Evolutionary conservation across 2,113 vertebrate species (phyloP).

Genomic region (Perca schrenkii): DNA sequence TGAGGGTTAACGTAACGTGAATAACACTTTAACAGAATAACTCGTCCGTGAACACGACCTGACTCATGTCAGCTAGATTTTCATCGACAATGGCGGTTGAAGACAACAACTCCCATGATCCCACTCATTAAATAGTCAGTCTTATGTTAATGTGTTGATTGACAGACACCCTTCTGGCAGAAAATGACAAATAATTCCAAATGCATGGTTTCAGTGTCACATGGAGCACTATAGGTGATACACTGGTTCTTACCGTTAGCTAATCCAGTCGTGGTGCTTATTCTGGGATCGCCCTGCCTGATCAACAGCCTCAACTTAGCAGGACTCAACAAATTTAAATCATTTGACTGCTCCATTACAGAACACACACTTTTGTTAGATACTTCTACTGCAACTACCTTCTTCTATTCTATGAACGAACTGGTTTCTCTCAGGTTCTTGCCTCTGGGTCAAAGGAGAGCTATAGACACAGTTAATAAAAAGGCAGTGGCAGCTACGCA

Average conservation of each 20-base stretch:
- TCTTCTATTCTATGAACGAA: not conserved
- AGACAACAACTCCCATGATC: too few relatives aligned
- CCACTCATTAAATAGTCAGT: too few relatives aligned
- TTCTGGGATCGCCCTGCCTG: slow-evolving; percentile 54
- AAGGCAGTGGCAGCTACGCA: not conserved
- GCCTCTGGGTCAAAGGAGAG: not conserved
- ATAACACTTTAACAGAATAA: too few relatives aligned
- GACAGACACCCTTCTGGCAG: too few relatives aligned
- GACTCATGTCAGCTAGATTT: too few relatives aligned
- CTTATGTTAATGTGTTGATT: too few relatives aligned
- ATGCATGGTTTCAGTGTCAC: not conserved
- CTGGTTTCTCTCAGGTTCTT: not conserved
- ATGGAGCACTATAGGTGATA: not conserved
- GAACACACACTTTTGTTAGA: not conserved
- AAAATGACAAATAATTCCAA: not conserved
- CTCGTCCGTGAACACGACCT: too few relatives aligned
- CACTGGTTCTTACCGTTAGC: slow-evolving; percentile 55
- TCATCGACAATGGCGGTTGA: too few relatives aligned
- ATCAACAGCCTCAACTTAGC: slow-evolving; percentile 64
- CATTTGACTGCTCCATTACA: slow-evolving; percentile 28
- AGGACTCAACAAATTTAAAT: slow-evolving; percentile 45
- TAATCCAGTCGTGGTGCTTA: slow-evolving; percentile 63
- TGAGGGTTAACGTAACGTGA: too few relatives aligned
- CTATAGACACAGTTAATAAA: not conserved
- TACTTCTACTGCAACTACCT: not conserved